Evolutionary conservation across 2,113 vertebrate genomes (phyloP).

Genomic region (Gymnocephalus cernua): DNA sequence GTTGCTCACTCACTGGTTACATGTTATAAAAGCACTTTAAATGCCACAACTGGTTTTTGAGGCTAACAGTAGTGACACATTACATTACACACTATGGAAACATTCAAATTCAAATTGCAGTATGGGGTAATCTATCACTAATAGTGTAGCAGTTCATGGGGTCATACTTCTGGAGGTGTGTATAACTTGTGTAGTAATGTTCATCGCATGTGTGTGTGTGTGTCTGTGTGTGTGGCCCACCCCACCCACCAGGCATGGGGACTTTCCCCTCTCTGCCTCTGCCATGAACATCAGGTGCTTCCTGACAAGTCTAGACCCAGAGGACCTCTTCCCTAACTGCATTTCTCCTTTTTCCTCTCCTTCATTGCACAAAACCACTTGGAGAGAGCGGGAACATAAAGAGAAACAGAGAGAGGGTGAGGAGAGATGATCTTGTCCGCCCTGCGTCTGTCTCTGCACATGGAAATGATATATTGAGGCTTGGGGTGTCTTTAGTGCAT

Average conservation of each 20-base stretch:
- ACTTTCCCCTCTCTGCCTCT: constrained; percentile 75
- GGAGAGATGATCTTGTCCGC: constrained; percentile 60
- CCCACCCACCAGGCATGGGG: constrained; percentile 80
- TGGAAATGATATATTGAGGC: constrained; percentile 80
- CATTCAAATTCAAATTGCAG: not conserved
- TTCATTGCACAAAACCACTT: constrained; percentile 50
- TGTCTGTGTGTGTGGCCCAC: constrained; percentile 70
- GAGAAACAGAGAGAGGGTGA: constrained; percentile 43
- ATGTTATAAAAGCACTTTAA: not conserved
- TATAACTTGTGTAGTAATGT: constrained; percentile 42
- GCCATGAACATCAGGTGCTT: constrained; percentile 78
- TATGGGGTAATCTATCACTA: constrained; percentile 25
- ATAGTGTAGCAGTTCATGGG: constrained; percentile 41
- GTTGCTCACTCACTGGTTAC: not conserved
- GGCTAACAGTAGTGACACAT: not conserved
- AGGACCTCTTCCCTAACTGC: constrained; percentile 63
- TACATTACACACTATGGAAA: not conserved
- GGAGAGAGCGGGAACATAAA: constrained; percentile 50
- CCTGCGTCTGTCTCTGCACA: constrained; percentile 73
- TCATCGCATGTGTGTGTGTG: constrained; percentile 49
- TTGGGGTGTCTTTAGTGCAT: constrained; percentile 77
- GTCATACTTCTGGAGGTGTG: constrained; percentile 55
- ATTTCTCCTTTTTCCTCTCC: constrained; percentile 32
- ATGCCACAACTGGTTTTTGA: not conserved
- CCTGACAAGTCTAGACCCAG: constrained; percentile 80